A percentile compares a stretch with the other conserved stretches of the same genome.
phyloP scores from a whole-genome alignment of 2,113 vertebrate species.

The Calyptommatus sinebrachiatus region DNA sequence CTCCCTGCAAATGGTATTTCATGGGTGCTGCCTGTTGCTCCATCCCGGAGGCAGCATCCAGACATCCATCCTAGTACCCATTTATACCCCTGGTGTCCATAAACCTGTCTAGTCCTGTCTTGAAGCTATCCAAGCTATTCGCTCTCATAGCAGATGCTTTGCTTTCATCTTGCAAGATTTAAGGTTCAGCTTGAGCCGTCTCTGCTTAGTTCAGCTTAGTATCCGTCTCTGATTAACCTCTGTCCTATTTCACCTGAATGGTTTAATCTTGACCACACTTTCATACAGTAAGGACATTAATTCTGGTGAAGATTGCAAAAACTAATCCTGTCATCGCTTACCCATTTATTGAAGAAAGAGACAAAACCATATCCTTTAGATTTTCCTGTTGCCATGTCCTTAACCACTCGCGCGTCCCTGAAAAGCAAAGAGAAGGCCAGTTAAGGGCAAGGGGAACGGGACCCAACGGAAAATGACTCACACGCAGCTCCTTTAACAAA shows the following conservation, averaged over 20 bases:
- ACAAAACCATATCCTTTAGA: constrained; percentile 99
- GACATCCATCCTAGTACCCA: too few relatives aligned
- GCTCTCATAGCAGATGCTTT: too few relatives aligned
- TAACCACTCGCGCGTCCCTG: constrained; percentile 95
- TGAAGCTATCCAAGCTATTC: too few relatives aligned
- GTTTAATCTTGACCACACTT: rapidly evolving
- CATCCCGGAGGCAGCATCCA: too few relatives aligned
- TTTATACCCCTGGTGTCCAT: too few relatives aligned
- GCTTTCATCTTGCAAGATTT: neutral
- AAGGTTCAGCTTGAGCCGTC: neutral
- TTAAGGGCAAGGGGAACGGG: constrained; percentile 37
- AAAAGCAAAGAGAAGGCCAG: constrained; percentile 62
- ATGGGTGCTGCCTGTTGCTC: too few relatives aligned
- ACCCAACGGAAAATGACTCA: constrained; percentile 43
- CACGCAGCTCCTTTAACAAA: constrained; percentile 60
- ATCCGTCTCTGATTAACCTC: neutral
- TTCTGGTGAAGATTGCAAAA: neutral
- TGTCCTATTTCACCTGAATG: neutral
- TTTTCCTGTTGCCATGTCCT: constrained; percentile 98
- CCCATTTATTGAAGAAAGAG: constrained; percentile 99
- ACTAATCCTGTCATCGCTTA: constrained; percentile 57
- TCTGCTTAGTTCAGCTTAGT: too few relatives aligned
- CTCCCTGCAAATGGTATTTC: too few relatives aligned
- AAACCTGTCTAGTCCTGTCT: too few relatives aligned
- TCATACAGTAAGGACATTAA: rapidly evolving